A percentile compares a stretch with the other conserved stretches of the same genome.
Conservation (phyloP, 2,888 invertebrate genomes). For the Encarsia formosa region DNA sequence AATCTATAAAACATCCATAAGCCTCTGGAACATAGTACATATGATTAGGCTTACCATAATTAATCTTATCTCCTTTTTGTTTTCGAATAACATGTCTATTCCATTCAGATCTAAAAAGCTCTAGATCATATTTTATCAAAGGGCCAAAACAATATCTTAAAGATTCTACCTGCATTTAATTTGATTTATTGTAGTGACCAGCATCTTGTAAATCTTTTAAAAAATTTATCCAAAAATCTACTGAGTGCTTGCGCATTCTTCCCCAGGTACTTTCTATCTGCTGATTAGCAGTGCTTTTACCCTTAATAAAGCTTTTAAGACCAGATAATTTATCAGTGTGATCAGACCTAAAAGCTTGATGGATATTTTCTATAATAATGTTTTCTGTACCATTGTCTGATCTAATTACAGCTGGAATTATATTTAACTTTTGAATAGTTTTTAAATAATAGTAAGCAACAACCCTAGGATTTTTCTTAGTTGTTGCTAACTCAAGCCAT, state of each 20-base stretch:
- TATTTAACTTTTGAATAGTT: constrained; percentile 7
- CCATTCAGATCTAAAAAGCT: too few relatives aligned
- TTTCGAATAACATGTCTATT: too few relatives aligned
- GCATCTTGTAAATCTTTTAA: not conserved
- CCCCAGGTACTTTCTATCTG: constrained; percentile 1
- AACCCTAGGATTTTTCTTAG: not conserved
- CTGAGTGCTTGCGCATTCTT: not conserved
- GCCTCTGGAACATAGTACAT: too few relatives aligned
- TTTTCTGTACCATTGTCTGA: constrained; percentile 21
- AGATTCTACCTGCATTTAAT: not conserved
- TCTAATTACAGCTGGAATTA: constrained; percentile 16
- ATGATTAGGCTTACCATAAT: too few relatives aligned
- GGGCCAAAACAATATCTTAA: not conserved
- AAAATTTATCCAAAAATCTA: not conserved
- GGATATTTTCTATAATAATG: not conserved
- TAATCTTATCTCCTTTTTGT: too few relatives aligned
- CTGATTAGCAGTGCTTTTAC: not conserved
- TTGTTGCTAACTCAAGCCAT: not conserved
- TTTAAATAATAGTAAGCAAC: constrained; percentile 17
- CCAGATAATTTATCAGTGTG: not conserved
- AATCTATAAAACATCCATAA: too few relatives aligned
- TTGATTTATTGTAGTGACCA: not conserved
- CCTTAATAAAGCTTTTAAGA: not conserved
- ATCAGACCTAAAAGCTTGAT: not conserved
- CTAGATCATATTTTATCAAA: not conserved